Evolutionary conservation across 2,113 vertebrate species (phyloP), one percentile per base, ranked within the genome.

Genomic region (Noctilio leporinus): DNA sequence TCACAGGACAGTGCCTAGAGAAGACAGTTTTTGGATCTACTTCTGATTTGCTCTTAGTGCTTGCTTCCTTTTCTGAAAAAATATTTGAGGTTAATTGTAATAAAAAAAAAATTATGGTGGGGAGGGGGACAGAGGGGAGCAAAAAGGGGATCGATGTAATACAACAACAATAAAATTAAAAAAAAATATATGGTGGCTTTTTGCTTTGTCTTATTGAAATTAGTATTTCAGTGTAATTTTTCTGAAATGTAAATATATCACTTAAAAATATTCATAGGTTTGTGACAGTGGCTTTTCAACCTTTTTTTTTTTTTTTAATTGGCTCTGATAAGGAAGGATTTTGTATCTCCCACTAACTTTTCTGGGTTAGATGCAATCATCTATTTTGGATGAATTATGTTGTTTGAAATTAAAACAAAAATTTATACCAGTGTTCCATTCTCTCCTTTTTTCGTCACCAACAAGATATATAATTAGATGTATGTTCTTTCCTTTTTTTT

Each of bases 371-470:
- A 78, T 67, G 8, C 86, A 86, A 38, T 82, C 20, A 64, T 24
- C 59, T 69, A 24, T 69, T 65, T n/a, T 38, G 40, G 15, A 57
- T 76, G n/a, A 76, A 59, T 87, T 92, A 84, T 55, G 11, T 78
- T 57, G 53, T 84, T 96, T 95, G 72, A 84, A 65, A 82, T 95
- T 89, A 95, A 76, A 94, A 88, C 53, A 73, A 76, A 38, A 65
- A 69, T 83, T 35, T 92, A 86, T 80, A 47, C 14, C 5, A 6
- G 51, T 7, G 14, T n/a, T 10, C 20, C 35, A 7, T 57, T 77
- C 16, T 91, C 9, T 86, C 51, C 45, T 82, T 43, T 73, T 94
- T 83, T 55, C 47, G n/a, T 85, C 26, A 73, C 35, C 14, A 49
- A 16, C 33, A 89, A 49, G 40, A 22, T 82, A 26, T 17, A 33